Conservation (phyloP, 2,888 invertebrate species). For the Molorchus minor region DNA sequence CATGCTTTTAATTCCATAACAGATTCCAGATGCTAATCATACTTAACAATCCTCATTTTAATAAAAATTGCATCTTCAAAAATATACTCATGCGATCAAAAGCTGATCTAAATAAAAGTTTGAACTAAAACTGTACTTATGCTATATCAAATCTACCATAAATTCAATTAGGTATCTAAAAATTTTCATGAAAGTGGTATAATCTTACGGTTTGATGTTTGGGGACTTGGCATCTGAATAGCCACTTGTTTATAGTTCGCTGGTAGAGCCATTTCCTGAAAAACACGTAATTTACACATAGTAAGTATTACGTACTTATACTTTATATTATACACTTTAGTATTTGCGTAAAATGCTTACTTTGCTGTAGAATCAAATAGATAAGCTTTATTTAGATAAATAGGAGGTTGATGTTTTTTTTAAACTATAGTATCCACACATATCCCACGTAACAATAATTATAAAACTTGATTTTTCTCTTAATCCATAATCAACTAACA, state of each 20-base stretch:
- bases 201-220: constrained; percentile 76
- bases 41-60: constrained; percentile 33
- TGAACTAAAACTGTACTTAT: constrained; percentile 35
- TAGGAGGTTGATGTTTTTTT: background rate
- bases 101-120: constrained; percentile 49
- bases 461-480: too few species aligned
- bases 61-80: constrained; percentile 42
- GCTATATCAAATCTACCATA: constrained; percentile 34
- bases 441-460: too few species aligned
- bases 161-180: too few species aligned
- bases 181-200: too few species aligned
- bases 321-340: background rate
- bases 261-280: constrained; percentile 77
- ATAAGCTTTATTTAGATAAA: background rate
- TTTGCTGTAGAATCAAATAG: background rate
- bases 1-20: constrained; percentile 46
- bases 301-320: too few species aligned
- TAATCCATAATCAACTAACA: too few species aligned
- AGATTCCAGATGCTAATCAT: constrained; percentile 37
- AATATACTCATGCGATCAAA: constrained; percentile 54
- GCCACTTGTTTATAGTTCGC: constrained; percentile 87
- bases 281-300: background rate
- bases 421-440: background rate
- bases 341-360: background rate
- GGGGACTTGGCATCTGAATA: constrained; percentile 76